Evolutionary conservation across 1,140 invertebrate genomes (phyloP), one percentile per base, ranked within the genome.

Genomic region (Formica selysi): DNA sequence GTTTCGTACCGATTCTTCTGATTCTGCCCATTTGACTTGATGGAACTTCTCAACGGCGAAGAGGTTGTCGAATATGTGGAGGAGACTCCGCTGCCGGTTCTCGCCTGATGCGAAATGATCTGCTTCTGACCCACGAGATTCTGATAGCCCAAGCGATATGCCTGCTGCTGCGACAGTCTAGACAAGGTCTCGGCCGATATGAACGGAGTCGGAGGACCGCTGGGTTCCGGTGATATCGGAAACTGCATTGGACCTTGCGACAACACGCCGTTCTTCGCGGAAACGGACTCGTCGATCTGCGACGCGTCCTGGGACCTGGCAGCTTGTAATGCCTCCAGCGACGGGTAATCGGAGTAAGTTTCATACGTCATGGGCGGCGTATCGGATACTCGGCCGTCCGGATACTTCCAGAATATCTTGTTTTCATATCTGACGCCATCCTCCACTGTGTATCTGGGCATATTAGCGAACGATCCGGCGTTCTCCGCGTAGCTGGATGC

Each of bases 341-440:
- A 68, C 1, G 86, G 51, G 29, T 92, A 94, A 8, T 93, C 92
- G 1, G 91, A 73, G 48, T 93, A 93, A 11, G 92, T 90, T 54
- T 93, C 93, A 73, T 95, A 95, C 8, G 95, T 93, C 26, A 61
- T 76, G 2, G 94, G 94, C 11, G 94, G 92, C 0, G 89, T 86
- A 3, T 95, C 91, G 5, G 93, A 94, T 16, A 95, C 87, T 36
- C 92, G 92, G 0, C 94, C 94, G 85, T 95, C 93, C 0, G 94
- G 94, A 88, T 95, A 95, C 57, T 95, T 95, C 95, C 94, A 95
- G 36, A 95, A 91, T 1, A 95, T 93, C 59, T 95, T 95, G 41
- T 95, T 94, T 80, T 95, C 94, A 64, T 95, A 95, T 29, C 86
- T 92, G 0, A 95, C 79, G 0, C 94, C 94, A 61, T 95, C 94